Evolutionary conservation across 2,888 invertebrate genomes (phyloP), one percentile per base, ranked within the genome.

Genomic region (Eupithecia centaureata): DNA sequence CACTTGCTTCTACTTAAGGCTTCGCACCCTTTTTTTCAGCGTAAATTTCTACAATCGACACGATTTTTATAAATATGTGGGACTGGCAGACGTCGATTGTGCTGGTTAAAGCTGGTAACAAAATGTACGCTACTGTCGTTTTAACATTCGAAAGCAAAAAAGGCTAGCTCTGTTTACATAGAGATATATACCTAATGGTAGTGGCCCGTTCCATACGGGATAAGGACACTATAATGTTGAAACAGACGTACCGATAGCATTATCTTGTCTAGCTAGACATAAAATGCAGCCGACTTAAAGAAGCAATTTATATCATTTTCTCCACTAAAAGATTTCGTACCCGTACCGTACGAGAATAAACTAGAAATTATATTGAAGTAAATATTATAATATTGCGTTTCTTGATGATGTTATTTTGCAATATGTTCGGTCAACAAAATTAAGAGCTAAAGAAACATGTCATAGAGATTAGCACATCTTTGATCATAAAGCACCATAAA

Each of bases 401-500:
- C 28, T 30, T 18, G 22, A 5, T 57, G 32, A 30, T 32, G 18
- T 57, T 30, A 12, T 18, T 32, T 22, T 32, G 30, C 10, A 57
- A 57, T 15, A 47, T 15, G 22, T 27, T 10, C 18, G 42, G 8
- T 12, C 22, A 47, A 18, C 10, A 47, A 47, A 47, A 22, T 47
- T 10, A 47, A 12, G 47, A 22, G 47, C 30, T 32, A 5, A 2
- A 2, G 61, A 13, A 32, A 47, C 30, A 61, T 47, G 32, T 32
- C 30, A 25, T 27, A n/a, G 25, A 33, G 32, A 10, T 61, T 61
- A 52, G 30, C 30, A 51, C 25, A 25, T 51, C 61, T 42, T 61
- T 61, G 61, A 51, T 51, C 32, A 61, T 33, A 62, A 62, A 33
- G 52, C 52, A 28, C 52, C 47, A 52, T n/a, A 63, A 63, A 42